Evolutionary conservation across 2,113 vertebrate genomes (phyloP).

Genomic region (Pitta sordida): DNA sequence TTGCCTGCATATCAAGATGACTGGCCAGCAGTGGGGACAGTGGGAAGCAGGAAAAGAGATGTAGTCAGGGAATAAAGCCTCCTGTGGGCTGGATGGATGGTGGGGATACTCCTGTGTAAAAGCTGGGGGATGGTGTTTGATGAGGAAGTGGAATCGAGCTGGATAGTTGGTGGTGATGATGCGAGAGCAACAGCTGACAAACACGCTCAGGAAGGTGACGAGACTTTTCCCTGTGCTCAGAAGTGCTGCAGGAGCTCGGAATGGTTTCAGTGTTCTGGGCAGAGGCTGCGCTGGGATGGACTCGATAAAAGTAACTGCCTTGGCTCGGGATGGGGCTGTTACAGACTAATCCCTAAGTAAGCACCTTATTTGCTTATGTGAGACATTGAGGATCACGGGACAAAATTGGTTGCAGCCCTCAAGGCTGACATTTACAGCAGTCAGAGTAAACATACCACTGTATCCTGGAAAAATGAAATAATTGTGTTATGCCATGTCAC

Average conservation of each 20-base stretch:
- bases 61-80: neutral
- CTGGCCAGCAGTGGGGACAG: neutral
- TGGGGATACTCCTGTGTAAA: neutral
- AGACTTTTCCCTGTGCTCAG: neutral
- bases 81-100: neutral
- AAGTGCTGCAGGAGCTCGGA: neutral
- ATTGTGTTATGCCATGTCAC: neutral
- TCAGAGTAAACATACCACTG: neutral
- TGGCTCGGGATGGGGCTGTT: neutral
- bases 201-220: neutral
- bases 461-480: conserved; percentile 3
- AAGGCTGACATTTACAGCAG: neutral
- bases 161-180: neutral
- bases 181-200: neutral
- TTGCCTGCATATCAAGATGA: neutral
- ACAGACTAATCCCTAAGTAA: conserved; percentile 8
- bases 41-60: neutral
- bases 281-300: neutral
- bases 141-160: neutral
- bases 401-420: neutral
- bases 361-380: conserved; percentile 4
- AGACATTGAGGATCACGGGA: neutral
- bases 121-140: neutral
- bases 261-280: neutral
- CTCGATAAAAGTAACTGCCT: neutral